Conservation (phyloP, 2,888 invertebrate species). For the Eugnorisma glareosa region DNA sequence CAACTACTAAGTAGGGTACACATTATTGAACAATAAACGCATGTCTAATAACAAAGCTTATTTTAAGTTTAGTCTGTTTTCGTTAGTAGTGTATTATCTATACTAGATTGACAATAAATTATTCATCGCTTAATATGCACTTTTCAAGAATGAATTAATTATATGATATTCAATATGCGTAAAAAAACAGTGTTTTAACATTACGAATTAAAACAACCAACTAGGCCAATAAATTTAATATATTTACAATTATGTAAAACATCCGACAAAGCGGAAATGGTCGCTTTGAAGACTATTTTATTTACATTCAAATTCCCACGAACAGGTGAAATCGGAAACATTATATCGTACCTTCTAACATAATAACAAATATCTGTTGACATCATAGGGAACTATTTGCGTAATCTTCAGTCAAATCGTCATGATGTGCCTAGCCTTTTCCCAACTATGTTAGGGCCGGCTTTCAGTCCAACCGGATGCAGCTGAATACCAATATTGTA, state of each 20-base stretch:
- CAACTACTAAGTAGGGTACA: background rate
- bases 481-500: background rate
- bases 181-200: background rate
- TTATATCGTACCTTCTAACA: slow-evolving; percentile 72
- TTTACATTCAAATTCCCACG: slow-evolving; percentile 77
- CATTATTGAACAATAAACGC: background rate
- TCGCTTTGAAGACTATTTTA: slow-evolving; percentile 49
- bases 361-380: slow-evolving; percentile 73
- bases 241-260: slow-evolving; percentile 60
- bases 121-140: background rate
- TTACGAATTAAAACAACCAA: slow-evolving; percentile 38
- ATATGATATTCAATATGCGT: background rate
- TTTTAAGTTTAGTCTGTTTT: background rate
- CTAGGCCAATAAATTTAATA: slow-evolving; percentile 44
- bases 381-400: slow-evolving; percentile 70
- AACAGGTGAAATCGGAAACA: slow-evolving; percentile 75
- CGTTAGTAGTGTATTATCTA: too few species aligned
- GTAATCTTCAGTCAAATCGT: slow-evolving; percentile 50
- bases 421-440: background rate
- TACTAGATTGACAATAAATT: background rate
- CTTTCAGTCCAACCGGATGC: background rate
- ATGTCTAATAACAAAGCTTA: background rate
- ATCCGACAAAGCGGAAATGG: slow-evolving; percentile 65
- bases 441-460: background rate
- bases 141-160: background rate